phyloP scores from a whole-genome alignment of 1,140 invertebrate species.

The Drosophila grimshawi region DNA sequence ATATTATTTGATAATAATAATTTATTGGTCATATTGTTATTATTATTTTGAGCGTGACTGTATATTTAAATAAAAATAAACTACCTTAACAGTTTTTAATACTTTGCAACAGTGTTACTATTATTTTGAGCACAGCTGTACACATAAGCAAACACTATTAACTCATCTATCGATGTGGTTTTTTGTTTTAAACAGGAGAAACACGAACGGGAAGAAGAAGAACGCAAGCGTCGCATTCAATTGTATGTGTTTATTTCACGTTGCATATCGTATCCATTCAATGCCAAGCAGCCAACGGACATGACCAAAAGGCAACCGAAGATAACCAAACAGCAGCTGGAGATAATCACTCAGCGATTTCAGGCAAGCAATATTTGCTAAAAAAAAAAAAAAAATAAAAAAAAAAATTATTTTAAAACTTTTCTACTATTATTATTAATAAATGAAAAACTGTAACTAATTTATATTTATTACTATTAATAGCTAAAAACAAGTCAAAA shows the following conservation, averaged over 20 bases:
- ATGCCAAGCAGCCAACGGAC: conserved; percentile 99
- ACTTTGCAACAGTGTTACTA: no score
- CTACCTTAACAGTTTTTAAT: no score
- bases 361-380: conserved; percentile 87
- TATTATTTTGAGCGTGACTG: no score
- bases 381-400: not conserved
- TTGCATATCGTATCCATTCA: conserved; percentile 99
- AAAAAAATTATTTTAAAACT: not conserved
- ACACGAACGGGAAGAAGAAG: conserved; percentile 95
- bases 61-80: no score
- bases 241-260: conserved; percentile 99
- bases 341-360: conserved; percentile 97
- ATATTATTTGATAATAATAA: no score
- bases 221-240: conserved; percentile 96
- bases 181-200: conserved; percentile 87
- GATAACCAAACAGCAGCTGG: conserved; percentile 97
- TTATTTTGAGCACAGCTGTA: no score
- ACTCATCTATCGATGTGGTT: not conserved
- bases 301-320: conserved; percentile 97
- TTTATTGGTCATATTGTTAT: no score
- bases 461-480: no score
- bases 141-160: no score
- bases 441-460: no score
- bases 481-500: no score
- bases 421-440: no score